Conservation (phyloP, 2,113 vertebrate species). For the Bucco capensis region DNA sequence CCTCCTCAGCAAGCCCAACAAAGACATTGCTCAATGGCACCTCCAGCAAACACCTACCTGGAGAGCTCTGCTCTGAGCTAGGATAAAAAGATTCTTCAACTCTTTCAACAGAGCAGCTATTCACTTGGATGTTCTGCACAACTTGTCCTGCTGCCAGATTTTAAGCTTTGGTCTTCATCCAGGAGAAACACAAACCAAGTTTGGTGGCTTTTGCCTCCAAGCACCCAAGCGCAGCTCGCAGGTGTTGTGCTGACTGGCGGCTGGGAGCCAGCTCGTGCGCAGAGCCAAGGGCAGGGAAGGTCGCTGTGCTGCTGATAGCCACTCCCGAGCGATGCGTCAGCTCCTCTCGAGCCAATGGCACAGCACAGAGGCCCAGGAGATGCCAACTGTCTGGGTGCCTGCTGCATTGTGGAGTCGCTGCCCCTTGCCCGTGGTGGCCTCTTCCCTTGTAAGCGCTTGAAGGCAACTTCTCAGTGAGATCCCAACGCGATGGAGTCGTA, state of each 20-base stretch:
- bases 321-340: neutral
- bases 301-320: accelerated
- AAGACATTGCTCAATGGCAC: neutral
- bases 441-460: accelerated
- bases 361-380: neutral
- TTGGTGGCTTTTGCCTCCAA: neutral
- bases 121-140: neutral
- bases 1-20: neutral
- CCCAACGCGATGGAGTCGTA: neutral
- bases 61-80: neutral
- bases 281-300: conserved; percentile 13
- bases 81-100: neutral
- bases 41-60: neutral
- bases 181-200: neutral
- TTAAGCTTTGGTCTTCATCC: conserved; percentile 34
- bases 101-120: neutral
- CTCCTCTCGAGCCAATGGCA: neutral
- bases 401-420: neutral
- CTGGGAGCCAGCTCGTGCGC: neutral
- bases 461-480: neutral
- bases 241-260: neutral
- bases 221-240: neutral
- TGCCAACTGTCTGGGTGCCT: neutral
- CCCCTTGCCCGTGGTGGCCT: neutral
- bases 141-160: conserved; percentile 34